These are phyloP conservation scores for Micronycteris hirsuta DNA, from an alignment of 2,113 vertebrate species.

Conservation along the genomic window DNA sequence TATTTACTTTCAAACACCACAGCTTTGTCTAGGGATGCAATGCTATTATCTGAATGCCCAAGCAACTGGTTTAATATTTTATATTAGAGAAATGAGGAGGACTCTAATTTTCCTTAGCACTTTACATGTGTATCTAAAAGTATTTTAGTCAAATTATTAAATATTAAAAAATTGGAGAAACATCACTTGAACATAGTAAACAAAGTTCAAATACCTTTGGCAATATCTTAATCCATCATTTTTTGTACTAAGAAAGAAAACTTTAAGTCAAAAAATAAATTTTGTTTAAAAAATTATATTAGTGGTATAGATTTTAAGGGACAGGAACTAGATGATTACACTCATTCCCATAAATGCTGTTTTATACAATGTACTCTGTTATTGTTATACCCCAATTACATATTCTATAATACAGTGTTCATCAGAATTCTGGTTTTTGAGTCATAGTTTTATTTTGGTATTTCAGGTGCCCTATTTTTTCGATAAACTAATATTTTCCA, in stretches of 20 bases:
- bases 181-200: neutral
- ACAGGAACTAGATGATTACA: neutral
- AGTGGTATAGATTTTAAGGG: neutral
- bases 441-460: conserved; percentile 45
- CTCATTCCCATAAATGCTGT: neutral
- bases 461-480: neutral
- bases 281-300: neutral
- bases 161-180: neutral
- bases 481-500: neutral
- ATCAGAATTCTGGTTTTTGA: conserved; percentile 26
- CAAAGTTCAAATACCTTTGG: neutral
- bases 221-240: neutral
- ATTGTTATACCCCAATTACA: neutral
- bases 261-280: neutral
- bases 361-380: neutral
- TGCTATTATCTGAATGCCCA: neutral
- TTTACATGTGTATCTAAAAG: neutral
- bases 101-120: neutral
- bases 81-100: neutral
- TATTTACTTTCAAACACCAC: neutral
- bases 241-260: neutral
- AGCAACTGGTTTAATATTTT: neutral
- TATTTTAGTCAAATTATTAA: neutral
- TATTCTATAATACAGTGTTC: neutral
- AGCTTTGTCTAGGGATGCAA: neutral